Evolutionary conservation across 2,113 vertebrate species (phyloP).

Genomic region (Columba janthina): DNA sequence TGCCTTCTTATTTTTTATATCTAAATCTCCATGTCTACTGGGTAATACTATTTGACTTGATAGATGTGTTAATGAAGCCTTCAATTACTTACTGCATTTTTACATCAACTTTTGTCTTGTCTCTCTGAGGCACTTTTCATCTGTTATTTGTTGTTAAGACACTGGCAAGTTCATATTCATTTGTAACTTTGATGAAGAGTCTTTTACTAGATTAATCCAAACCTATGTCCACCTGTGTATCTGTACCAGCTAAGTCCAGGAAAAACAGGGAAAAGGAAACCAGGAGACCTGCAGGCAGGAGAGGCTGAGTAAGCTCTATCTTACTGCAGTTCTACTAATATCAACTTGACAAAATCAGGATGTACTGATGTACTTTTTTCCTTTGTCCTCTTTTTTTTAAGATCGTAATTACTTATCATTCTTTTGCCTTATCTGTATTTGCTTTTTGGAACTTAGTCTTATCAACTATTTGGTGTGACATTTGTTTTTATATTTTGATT

Average conservation of each 20-base stretch:
- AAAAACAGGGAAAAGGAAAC: neutral
- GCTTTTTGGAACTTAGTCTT: neutral
- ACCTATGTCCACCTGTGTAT: neutral
- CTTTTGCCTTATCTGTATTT: neutral
- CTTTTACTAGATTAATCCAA: neutral
- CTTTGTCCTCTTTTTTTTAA: no score
- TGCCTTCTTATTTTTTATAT: neutral
- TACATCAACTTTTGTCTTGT: neutral
- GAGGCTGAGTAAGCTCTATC: neutral
- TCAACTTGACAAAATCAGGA: neutral
- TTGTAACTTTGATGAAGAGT: neutral
- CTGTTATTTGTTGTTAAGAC: neutral
- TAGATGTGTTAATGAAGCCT: neutral
- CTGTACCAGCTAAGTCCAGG: neutral
- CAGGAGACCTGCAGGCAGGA: neutral
- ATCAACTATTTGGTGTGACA: neutral
- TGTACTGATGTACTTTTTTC: no score
- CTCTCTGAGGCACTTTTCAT: neutral
- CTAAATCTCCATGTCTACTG: neutral
- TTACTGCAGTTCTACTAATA: neutral
- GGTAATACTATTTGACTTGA: neutral
- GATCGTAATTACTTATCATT: neutral
- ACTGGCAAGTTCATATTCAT: neutral
- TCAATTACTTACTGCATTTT: neutral
- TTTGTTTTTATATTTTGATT: neutral